phyloP scores from a whole-genome alignment of 2,888 invertebrate species.

The Diadegma fenestrale region DNA sequence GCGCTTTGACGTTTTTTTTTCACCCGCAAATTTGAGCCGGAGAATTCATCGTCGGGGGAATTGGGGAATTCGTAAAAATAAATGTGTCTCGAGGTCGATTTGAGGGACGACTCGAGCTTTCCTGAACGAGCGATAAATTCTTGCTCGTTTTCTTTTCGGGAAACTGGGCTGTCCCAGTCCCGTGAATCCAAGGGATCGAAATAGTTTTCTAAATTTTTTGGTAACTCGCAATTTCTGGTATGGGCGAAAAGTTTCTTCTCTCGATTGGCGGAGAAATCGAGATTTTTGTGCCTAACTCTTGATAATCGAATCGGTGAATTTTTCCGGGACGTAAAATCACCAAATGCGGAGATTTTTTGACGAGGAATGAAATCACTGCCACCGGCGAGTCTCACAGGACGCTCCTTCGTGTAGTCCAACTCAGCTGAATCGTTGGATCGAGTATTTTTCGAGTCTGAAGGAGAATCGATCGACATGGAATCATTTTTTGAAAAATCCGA shows the following conservation, averaged over 20 bases:
- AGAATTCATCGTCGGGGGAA: conserved; percentile 35
- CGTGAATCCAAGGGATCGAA: background rate
- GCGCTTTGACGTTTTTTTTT: background rate
- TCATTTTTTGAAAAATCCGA: conserved; percentile 33
- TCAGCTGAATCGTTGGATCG: background rate
- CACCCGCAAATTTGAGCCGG: background rate
- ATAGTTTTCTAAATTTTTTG: background rate
- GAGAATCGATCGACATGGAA: background rate
- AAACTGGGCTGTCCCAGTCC: background rate
- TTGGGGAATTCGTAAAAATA: conserved; percentile 49
- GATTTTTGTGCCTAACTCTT: background rate
- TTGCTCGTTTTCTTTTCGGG: background rate
- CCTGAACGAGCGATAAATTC: conserved; percentile 22
- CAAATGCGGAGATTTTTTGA: background rate
- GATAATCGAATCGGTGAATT: background rate
- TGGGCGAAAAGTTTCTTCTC: background rate
- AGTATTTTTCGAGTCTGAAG: background rate
- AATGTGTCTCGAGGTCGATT: conserved; percentile 64
- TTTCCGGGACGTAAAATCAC: background rate
- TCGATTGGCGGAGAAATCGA: background rate
- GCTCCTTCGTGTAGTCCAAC: background rate
- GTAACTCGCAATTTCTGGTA: conserved; percentile 8
- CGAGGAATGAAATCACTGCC: conserved; percentile 53
- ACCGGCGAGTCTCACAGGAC: conserved; percentile 47
- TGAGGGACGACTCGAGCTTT: conserved; percentile 55